Evolutionary conservation across 2,797 vertebrate species (phyloP).

Genomic region (Ceryle rudis): DNA sequence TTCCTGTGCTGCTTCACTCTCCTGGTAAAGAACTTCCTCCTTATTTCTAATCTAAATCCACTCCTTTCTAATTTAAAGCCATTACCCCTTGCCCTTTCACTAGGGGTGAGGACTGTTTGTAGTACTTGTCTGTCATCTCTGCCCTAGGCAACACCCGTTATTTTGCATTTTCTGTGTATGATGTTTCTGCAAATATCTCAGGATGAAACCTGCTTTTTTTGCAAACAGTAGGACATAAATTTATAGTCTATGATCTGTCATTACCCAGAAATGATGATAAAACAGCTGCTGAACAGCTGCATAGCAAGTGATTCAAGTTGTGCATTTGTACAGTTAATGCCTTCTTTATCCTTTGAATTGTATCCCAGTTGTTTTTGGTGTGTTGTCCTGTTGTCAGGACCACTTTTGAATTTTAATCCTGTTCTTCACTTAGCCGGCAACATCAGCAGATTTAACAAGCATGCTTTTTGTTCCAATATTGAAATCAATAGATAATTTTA

Average conservation of each 20-base stretch:
- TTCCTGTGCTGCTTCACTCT: too few relatives aligned
- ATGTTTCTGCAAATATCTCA: background rate
- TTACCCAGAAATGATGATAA: background rate
- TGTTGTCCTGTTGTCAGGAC: background rate
- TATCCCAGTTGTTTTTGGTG: background rate
- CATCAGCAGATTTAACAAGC: constrained; percentile 44
- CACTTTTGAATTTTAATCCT: constrained; percentile 43
- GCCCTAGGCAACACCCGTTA: background rate
- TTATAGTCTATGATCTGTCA: background rate
- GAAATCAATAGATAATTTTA: constrained; percentile 39
- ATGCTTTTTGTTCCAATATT: background rate
- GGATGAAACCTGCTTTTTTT: background rate
- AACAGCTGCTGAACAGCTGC: constrained; percentile 23
- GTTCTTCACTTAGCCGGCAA: background rate
- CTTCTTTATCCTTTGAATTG: background rate
- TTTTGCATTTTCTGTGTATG: background rate
- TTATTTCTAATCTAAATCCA: too few relatives aligned
- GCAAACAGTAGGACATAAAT: background rate
- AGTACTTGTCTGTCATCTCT: background rate
- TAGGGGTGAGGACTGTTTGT: background rate
- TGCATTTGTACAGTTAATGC: background rate
- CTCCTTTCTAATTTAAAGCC: too few relatives aligned
- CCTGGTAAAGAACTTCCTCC: too few relatives aligned
- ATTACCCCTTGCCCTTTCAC: too few relatives aligned
- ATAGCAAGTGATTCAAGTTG: background rate